Base-by-base conservation (phyloP, 2,113 vertebrate species). In the Meleagris gallopavo region DNA sequence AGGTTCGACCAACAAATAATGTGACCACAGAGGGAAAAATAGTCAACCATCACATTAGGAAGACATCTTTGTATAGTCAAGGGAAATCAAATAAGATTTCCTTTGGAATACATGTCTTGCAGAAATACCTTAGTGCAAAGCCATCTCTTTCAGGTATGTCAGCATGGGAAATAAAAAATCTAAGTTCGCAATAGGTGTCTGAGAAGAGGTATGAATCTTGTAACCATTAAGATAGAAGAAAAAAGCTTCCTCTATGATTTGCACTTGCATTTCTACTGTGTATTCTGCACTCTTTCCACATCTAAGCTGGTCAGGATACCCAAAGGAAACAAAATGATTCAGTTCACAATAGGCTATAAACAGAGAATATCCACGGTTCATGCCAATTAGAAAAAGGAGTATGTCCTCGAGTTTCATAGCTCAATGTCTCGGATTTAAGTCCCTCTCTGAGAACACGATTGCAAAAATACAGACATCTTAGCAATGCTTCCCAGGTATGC, bases 121-220 rank as follows among this genome's bases (percentile, higher is more conserved):
- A 89, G 74, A 78, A 74, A 70, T 52, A 83, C 32, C 40, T 75
- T 57, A 48, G 41, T 55, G 43, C 60, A 91, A 74, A 89, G 41
- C 45, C 62, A 41, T 18, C 6, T 66, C 21, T 76, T 92, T 89
- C 36, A 83, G 88, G 11, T 64, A 30, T 41, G 45, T 36, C n/a
- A 83, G 66, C 75, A 60, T 32, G 79, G 84, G 79, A 93, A 96
- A 97, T 89, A 20, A 94, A 86, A 95, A 83, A 45, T 71, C 38
- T 57, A 83, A 88, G 83, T 75, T 86, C 83, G 30, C 34, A 83
- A 45, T 64, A 78, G 27, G n/a, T 30, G 3, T 78, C 88, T 91
- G 76, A 95, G 38, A 38, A 90, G 46, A 12, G 79, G 8, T 27
- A 64, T 83, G 57, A 88, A 75, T 88, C 69, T 57, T 81, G 30